Evolutionary conservation across 2,113 vertebrate genomes (phyloP).

Genomic region (Saccopteryx leptura): DNA sequence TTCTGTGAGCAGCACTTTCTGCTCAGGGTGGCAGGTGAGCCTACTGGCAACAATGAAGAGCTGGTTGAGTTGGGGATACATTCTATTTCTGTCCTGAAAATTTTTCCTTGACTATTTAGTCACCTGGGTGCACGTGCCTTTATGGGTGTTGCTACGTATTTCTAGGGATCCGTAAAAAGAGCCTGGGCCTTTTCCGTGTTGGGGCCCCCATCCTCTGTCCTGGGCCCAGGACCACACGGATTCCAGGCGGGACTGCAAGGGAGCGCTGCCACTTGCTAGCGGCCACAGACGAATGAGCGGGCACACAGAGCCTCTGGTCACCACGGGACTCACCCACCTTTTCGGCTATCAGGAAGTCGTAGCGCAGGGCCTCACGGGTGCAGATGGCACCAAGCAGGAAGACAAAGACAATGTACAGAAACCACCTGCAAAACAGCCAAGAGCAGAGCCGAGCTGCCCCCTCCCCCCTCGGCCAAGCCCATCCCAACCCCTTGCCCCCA

Average conservation of each 20-base stretch:
- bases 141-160: not conserved
- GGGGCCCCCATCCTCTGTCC: not conserved
- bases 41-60: constrained; percentile 61
- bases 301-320: not conserved
- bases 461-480: accelerated
- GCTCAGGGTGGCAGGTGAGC: not conserved
- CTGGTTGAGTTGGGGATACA: constrained; percentile 24
- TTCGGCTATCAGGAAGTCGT: constrained; percentile 98
- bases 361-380: constrained; percentile 95
- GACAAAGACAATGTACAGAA: constrained; percentile 97
- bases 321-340: constrained; percentile 90
- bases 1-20: not conserved
- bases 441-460: not conserved
- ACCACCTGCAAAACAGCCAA: constrained; percentile 94
- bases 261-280: not conserved
- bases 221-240: accelerated
- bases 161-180: not conserved
- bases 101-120: not conserved
- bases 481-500: not conserved
- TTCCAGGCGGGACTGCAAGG: not conserved
- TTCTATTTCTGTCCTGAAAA: not conserved
- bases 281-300: not conserved
- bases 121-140: not conserved
- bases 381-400: constrained; percentile 97
- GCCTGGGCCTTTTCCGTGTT: not conserved